phyloP scores from a whole-genome alignment of 2,797 vertebrate genomes.

The Chromobotia macracanthus region DNA sequence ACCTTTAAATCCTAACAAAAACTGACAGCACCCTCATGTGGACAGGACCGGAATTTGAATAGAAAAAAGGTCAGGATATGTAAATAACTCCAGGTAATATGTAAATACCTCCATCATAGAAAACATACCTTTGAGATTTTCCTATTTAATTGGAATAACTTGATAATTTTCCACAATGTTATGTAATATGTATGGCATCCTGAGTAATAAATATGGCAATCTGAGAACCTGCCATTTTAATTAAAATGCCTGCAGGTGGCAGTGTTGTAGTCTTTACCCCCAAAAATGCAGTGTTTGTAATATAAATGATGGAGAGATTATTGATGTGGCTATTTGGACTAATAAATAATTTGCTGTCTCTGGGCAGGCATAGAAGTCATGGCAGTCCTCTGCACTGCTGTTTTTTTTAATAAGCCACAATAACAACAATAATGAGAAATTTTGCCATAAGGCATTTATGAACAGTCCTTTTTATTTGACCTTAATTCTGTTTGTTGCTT shows the following conservation, averaged over 20 bases:
- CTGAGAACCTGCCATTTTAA: neutral
- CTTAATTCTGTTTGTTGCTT: slow-evolving; percentile 11
- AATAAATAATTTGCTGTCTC: slow-evolving; percentile 34
- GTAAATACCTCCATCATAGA: neutral
- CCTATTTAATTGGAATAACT: neutral
- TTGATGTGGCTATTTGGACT: neutral
- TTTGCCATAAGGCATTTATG: slow-evolving; percentile 6
- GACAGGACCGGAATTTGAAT: neutral
- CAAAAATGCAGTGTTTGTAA: neutral
- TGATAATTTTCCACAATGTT: neutral
- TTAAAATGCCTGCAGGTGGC: slow-evolving; percentile 54
- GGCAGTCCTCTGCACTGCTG: slow-evolving; percentile 2
- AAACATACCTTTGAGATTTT: neutral
- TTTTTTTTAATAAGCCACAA: slow-evolving; percentile 21
- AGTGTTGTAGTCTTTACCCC: slow-evolving; percentile 11
- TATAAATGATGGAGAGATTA: slow-evolving; percentile 13
- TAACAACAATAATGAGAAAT: slow-evolving; percentile 32
- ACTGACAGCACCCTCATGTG: slow-evolving; percentile 49
- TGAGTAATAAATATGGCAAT: neutral
- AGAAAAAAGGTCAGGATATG: neutral
- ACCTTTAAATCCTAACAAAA: neutral
- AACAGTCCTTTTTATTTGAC: slow-evolving; percentile 17
- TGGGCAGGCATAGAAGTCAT: slow-evolving; percentile 21
- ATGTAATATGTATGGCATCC: no score
- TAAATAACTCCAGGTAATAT: neutral